phyloP scores from a whole-genome alignment of 2,797 vertebrate genomes.

The Pantherophis alleghaniensis region DNA sequence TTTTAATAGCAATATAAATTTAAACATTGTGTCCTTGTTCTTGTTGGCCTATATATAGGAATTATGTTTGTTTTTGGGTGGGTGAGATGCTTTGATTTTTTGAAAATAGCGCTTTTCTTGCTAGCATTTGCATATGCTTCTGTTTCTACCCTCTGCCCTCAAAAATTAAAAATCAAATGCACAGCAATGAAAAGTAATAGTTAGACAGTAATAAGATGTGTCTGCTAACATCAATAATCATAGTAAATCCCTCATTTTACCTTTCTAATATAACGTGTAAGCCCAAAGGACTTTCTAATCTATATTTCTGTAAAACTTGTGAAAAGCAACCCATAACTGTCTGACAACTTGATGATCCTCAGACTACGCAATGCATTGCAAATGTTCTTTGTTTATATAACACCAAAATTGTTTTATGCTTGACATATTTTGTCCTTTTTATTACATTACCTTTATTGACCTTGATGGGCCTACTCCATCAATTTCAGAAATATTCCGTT shows the following conservation, averaged over 20 bases:
- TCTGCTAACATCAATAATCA: background rate
- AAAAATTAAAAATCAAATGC: background rate
- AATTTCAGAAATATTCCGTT: background rate
- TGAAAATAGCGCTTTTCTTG: accelerated
- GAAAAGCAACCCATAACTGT: background rate
- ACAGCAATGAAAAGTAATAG: background rate
- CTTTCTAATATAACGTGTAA: background rate
- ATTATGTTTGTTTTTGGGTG: background rate
- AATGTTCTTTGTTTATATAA: background rate
- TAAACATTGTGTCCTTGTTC: background rate
- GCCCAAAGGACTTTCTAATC: background rate
- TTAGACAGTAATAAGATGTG: background rate
- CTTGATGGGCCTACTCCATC: background rate
- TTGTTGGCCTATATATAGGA: background rate
- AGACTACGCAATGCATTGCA: background rate
- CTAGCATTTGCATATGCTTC: background rate
- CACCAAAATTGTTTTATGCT: background rate
- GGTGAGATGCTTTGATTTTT: background rate
- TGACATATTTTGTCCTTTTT: background rate
- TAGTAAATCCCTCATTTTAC: background rate
- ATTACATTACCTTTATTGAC: background rate
- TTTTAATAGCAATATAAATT: background rate
- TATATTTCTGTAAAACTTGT: background rate
- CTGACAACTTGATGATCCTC: background rate
- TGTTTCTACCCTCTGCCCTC: background rate